Conservation (phyloP, 2,113 vertebrate genomes). For the Riparia riparia region DNA sequence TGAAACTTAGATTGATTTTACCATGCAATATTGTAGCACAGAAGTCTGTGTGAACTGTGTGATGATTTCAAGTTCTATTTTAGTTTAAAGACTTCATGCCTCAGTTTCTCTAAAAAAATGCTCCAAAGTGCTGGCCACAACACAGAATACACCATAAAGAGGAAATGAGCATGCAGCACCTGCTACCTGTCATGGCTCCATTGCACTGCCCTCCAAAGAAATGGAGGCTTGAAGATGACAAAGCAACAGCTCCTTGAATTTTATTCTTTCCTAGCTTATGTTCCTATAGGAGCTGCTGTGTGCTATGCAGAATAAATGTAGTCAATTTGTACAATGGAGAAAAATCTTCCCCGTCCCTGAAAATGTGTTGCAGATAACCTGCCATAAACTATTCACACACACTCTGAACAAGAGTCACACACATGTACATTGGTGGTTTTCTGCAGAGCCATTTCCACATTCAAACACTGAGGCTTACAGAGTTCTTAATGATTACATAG, state of each 20-base stretch:
- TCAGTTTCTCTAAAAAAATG: constrained; percentile 31
- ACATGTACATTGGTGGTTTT: not conserved
- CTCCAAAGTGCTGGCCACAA: not conserved
- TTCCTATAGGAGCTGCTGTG: not conserved
- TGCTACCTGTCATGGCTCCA: not conserved
- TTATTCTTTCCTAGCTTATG: not conserved
- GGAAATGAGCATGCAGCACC: not conserved
- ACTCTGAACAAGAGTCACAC: not conserved
- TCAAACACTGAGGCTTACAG: constrained; percentile 12
- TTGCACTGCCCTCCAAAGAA: not conserved
- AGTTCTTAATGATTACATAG: constrained; percentile 1
- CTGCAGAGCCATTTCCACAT: constrained; percentile 14
- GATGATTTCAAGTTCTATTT: constrained; percentile 20
- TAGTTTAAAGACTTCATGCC: constrained; percentile 5
- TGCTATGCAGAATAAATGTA: not conserved
- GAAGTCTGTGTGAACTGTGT: not conserved
- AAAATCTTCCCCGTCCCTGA: not conserved
- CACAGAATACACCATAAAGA: not conserved
- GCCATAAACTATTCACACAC: not conserved
- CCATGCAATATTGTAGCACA: constrained; percentile 20
- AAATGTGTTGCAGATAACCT: not conserved
- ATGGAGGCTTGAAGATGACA: not conserved
- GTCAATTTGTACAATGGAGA: not conserved
- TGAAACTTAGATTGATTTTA: not conserved
- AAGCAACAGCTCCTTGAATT: not conserved